Evolutionary conservation across 2,113 vertebrate genomes (phyloP).

Genomic region (Suncus etruscus): DNA sequence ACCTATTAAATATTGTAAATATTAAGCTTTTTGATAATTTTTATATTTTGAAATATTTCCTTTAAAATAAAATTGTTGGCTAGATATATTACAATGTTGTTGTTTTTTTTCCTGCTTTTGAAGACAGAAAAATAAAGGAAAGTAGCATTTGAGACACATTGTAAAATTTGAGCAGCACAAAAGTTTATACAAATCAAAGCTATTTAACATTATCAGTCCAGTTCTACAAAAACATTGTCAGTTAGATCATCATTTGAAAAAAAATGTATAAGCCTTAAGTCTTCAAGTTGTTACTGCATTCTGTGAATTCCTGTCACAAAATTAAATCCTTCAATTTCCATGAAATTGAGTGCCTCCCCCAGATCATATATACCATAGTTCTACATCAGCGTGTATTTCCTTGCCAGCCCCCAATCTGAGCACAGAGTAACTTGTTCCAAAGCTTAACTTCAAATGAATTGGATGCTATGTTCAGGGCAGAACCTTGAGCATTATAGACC

Average conservation of each 20-base stretch:
- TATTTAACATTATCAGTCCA: background rate
- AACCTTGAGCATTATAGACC: background rate
- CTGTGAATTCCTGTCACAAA: background rate
- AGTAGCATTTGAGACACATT: background rate
- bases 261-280: background rate
- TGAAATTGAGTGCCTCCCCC: background rate
- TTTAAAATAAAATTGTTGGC: conserved; percentile 77
- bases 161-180: background rate
- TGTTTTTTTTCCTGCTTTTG: conserved; percentile 29
- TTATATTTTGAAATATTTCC: conserved; percentile 82
- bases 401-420: background rate
- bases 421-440: background rate
- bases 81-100: conserved; percentile 6
- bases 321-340: background rate
- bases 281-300: background rate
- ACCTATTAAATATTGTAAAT: conserved; percentile 80
- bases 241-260: background rate
- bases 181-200: conserved; percentile 34
- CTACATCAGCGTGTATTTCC: background rate
- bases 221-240: background rate
- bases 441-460: background rate
- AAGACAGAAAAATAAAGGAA: background rate
- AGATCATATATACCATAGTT: background rate
- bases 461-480: background rate
- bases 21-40: conserved; percentile 84